Base-by-base conservation (phyloP, 2,797 vertebrate species). In the Podarcis lilfordi region DNA sequence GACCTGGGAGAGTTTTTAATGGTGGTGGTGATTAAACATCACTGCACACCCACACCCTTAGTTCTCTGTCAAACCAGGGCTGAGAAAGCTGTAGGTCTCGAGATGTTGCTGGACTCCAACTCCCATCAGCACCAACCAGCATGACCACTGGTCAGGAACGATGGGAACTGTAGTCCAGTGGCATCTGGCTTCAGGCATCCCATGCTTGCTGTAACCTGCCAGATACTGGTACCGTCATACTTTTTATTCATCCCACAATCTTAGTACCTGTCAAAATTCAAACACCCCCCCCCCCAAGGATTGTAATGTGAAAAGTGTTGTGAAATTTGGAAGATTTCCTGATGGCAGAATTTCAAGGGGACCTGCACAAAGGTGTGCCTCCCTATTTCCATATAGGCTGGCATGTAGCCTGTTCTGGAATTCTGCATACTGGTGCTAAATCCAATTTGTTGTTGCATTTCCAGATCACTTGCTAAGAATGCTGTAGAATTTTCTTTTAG, bases 401-500 rank as follows among this genome's bases (percentile, higher is more conserved):
- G n/a, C 40, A 91, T 76, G 3, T 68, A 91, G 40, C 1, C 83
- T 75, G 87, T 50, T 89, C 35, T 87, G 19, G 85, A 59, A 89
- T 92, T 86, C 29, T 66, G 29, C 6, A 86, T 7, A 0, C 3
- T 27, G 59, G 19, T 86, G 43, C 25, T 35, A 61, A 45, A 6
- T 13, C 0, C 27, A 81, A 2, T 11, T 4, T 40, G 55, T 82
- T 59, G 23, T 29, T 82, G 15, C n/a, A 84, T 89, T 89, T 85
- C 80, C 59, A 85, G 35, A 15, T 66, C 5, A 4, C 50, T 1
- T 59, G 27, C 86, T 79, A 25, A 72, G 32, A 17, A 29, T 75
- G 43, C 5, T 72, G 45, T 61, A 29, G 66, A 23, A 75, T 25
- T 35, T 59, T 50, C 45, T 17, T 55, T 84, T 40, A 75, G 11